Evolutionary conservation across 2,113 vertebrate genomes (phyloP).

Genomic region (Menura novaehollandiae): DNA sequence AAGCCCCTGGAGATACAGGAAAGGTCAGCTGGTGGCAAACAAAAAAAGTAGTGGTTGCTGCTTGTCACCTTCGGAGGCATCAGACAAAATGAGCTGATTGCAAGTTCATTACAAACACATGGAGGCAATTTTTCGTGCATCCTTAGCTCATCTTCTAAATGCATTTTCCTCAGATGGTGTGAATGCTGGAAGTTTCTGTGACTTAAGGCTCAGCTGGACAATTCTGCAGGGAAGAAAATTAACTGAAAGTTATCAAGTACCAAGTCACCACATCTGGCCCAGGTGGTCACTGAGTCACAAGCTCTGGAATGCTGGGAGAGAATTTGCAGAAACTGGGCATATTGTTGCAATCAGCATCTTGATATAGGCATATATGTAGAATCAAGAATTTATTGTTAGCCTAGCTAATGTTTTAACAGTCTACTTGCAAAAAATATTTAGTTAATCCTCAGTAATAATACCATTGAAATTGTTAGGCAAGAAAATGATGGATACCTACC

Average conservation of each 20-base stretch:
- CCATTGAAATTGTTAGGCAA: not conserved
- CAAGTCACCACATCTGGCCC: not conserved
- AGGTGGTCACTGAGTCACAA: not conserved
- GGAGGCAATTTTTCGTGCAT: not conserved
- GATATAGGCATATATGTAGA: not conserved
- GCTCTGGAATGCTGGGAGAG: not conserved
- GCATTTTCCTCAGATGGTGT: not conserved
- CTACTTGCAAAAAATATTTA: not conserved
- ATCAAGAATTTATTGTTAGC: not conserved
- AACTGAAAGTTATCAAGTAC: not conserved
- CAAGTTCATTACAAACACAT: not conserved
- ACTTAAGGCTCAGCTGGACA: not conserved
- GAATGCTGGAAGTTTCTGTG: not conserved
- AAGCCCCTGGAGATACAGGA: not conserved
- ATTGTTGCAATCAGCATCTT: not conserved
- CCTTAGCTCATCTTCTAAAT: not conserved
- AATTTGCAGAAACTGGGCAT: not conserved
- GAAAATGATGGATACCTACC: not conserved
- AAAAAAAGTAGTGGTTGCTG: not conserved
- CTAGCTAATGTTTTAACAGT: not conserved
- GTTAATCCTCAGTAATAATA: not conserved
- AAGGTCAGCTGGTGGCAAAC: not conserved
- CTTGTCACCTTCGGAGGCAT: not conserved
- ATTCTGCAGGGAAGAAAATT: not conserved
- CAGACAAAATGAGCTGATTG: not conserved